A percentile compares a stretch with the other conserved stretches of the same genome.
Evolutionary conservation across 1,140 invertebrate species (phyloP).

Genomic region (Drosophila elegans): DNA sequence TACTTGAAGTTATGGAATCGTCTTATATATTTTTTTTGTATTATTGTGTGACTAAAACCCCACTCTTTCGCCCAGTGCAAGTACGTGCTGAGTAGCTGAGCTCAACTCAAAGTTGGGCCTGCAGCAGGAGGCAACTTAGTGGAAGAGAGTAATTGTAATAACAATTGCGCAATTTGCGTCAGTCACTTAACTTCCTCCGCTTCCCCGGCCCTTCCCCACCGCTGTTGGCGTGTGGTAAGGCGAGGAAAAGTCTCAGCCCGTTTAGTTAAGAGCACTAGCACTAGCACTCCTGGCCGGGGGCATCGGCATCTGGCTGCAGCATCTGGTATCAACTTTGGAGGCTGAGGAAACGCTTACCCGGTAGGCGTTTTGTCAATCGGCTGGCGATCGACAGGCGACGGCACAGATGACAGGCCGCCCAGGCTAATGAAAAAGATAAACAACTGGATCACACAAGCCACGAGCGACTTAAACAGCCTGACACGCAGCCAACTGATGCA

Average conservation of each 20-base stretch:
- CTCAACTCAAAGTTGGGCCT: constrained; percentile 20
- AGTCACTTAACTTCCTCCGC: constrained; percentile 66
- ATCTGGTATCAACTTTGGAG: constrained; percentile 18
- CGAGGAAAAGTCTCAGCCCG: constrained; percentile 67
- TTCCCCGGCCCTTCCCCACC: constrained; percentile 8
- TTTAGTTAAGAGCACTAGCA: constrained; percentile 49
- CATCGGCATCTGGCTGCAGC: constrained; percentile 26
- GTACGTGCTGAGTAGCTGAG: constrained; percentile 47
- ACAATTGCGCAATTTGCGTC: constrained; percentile 82
- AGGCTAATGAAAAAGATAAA: constrained; percentile 82
- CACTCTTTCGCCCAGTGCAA: constrained; percentile 27
- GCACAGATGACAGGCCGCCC: constrained; percentile 79
- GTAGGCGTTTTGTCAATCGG: constrained; percentile 78
- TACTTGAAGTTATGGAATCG: too few species aligned
- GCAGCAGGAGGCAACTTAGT: constrained; percentile 50
- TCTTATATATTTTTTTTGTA: too few species aligned
- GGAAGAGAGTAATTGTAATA: constrained; percentile 79
- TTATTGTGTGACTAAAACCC: not conserved
- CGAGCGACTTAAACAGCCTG: constrained; percentile 9
- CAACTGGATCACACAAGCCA: constrained; percentile 70
- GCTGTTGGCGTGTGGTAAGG: constrained; percentile 64
- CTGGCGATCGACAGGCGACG: constrained; percentile 75
- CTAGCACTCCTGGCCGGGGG: constrained; percentile 13
- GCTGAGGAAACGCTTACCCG: constrained; percentile 34
- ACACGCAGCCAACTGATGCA: constrained; percentile 42